Evolutionary conservation across 92 coral and sea anemone genomes (phyloP).

Genomic region (Parazoanthus swiftii): DNA sequence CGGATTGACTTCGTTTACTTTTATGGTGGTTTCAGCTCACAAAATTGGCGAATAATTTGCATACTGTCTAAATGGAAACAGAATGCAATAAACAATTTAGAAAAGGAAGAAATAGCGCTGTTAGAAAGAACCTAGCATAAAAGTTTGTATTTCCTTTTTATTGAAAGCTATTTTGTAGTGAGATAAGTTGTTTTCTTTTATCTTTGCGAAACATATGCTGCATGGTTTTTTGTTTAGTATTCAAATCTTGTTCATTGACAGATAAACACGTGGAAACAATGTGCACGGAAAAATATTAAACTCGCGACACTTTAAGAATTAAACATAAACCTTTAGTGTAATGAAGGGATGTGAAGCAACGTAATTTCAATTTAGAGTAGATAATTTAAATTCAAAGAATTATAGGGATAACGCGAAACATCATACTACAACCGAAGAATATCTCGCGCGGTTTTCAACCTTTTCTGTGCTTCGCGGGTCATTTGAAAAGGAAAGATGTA

Average conservation of each 20-base stretch:
- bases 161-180: background rate
- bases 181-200: background rate
- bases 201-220: background rate
- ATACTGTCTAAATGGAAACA: conserved; percentile 1
- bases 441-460: background rate
- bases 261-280: conserved; percentile 34
- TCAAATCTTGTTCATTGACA: conserved; percentile 21
- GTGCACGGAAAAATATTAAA: conserved; percentile 27
- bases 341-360: background rate
- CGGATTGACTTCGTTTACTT: conserved; percentile 34
- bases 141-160: background rate
- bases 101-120: background rate
- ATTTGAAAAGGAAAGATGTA: background rate
- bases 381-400: conserved; percentile 11
- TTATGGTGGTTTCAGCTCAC: conserved; percentile 14
- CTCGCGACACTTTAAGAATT: conserved; percentile 4
- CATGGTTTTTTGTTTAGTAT: conserved; percentile 26
- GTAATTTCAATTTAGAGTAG: conserved; percentile 1
- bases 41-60: conserved; percentile 31
- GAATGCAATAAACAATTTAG: background rate
- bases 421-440: background rate
- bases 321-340: background rate
- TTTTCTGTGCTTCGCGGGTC: background rate
- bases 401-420: background rate
- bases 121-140: background rate